phyloP scores from a whole-genome alignment of 2,888 invertebrate genomes.

The Abrostola triplasia region DNA sequence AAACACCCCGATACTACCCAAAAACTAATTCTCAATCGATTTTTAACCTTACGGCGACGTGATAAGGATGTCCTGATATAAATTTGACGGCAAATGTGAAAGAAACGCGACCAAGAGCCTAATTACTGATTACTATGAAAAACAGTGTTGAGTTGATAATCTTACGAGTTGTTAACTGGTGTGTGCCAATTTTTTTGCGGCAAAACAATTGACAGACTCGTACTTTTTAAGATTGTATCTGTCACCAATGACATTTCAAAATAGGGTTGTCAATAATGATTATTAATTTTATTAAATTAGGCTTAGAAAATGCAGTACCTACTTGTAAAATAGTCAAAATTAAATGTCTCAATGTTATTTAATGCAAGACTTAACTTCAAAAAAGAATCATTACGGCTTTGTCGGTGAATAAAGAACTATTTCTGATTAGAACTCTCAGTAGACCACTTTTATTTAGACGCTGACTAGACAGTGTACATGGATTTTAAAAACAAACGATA shows the following conservation, averaged over 20 bases:
- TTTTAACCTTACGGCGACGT: background rate
- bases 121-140: conserved; percentile 46
- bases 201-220: conserved; percentile 9
- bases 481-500: too few relatives aligned
- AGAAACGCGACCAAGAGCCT: conserved; percentile 19
- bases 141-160: conserved; percentile 35
- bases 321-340: too few relatives aligned
- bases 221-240: conserved; percentile 10
- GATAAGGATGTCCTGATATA: background rate
- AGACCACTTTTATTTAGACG: too few relatives aligned
- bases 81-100: background rate
- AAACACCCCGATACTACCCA: background rate
- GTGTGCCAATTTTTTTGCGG: conserved; percentile 31
- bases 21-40: conserved; percentile 16
- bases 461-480: too few relatives aligned
- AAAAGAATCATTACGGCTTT: too few relatives aligned
- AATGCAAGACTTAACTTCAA: too few relatives aligned
- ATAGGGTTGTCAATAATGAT: background rate
- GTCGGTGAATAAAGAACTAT: too few relatives aligned
- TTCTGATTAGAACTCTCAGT: too few relatives aligned
- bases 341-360: too few relatives aligned
- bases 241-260: background rate
- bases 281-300: too few relatives aligned
- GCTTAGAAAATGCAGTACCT: too few relatives aligned
- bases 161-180: conserved; percentile 24